Percentiles rank a stretch among this genome's conserved stretches.
Evolutionary conservation across 2,113 vertebrate species (phyloP).

Genomic region (Leptocoma aspasia): DNA sequence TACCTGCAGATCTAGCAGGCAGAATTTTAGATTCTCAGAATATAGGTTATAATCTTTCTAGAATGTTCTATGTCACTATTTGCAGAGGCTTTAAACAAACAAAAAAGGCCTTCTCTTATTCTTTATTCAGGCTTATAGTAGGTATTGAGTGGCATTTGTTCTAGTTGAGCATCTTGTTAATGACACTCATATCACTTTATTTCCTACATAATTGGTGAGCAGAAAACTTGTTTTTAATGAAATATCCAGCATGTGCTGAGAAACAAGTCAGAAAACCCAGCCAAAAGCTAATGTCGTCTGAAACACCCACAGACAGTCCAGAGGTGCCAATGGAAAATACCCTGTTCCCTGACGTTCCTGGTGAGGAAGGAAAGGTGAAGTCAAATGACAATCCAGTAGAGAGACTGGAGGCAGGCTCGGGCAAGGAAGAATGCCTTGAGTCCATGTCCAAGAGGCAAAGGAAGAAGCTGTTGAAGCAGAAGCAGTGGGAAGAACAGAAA

Average conservation of each 20-base stretch:
- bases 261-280: neutral
- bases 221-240: neutral
- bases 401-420: neutral
- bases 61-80: neutral
- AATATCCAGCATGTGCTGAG: neutral
- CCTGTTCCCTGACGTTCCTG: neutral
- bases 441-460: slow-evolving; percentile 86
- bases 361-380: neutral
- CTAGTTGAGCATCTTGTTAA: neutral
- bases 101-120: neutral
- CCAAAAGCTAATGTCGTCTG: slow-evolving; percentile 53
- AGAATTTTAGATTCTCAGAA: neutral
- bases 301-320: neutral
- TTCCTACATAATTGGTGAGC: neutral
- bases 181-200: neutral
- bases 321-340: neutral
- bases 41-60: neutral
- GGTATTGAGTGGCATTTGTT: neutral
- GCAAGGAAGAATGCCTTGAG: neutral
- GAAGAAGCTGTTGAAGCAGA: slow-evolving; percentile 89
- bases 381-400: neutral
- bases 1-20: neutral
- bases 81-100: neutral
- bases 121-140: neutral
- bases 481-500: slow-evolving; percentile 93